Evolutionary conservation across 2,888 invertebrate genomes (phyloP), one percentile per base, ranked within the genome.

Genomic region (Metopia argyrocephala): DNA sequence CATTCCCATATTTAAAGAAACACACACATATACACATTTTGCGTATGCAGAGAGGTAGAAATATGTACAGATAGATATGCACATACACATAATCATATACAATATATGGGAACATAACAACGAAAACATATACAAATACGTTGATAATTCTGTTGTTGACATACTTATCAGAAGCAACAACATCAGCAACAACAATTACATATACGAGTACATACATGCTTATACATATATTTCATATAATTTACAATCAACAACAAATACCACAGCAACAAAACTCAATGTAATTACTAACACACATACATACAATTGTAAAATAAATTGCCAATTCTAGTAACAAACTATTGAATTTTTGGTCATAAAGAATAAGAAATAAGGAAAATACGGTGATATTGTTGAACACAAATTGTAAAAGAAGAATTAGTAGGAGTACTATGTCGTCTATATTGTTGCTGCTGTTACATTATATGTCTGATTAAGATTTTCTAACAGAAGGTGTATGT

Each of bases 101-200:
- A n/a, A n/a, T n/a, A n/a, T n/a, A n/a, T n/a, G n/a, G n/a, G n/a
- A n/a, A n/a, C n/a, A 27, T 9, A 27, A 23, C 64, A 65, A 46
- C 31, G 54, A 75, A 50, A 54, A 75, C 61, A 62, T 75, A 75
- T n/a, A n/a, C n/a, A n/a, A 75, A 78, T 75, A 78, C 75, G 59
- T 76, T 74, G 69, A 74, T 70, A 69, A 74, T 78, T 75, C 70
- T 78, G 81, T 66, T 78, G 78, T 81, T 81, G 81, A 81, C 81
- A 81, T 66, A 81, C 78, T 75, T 81, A 70, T 81, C 70, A 75
- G 4, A 78, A 74, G 66, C 70, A 75, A 70, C 70, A 81, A 70
- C 69, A 78, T 27, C 27, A 75, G 20, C 38, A 20, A 28, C 27
- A 62, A 54, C 20, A 31, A 15, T 9, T 7, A 54, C 18, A 3